Conservation (phyloP, 2,888 invertebrate genomes). For the Cactoblastis cactorum region DNA sequence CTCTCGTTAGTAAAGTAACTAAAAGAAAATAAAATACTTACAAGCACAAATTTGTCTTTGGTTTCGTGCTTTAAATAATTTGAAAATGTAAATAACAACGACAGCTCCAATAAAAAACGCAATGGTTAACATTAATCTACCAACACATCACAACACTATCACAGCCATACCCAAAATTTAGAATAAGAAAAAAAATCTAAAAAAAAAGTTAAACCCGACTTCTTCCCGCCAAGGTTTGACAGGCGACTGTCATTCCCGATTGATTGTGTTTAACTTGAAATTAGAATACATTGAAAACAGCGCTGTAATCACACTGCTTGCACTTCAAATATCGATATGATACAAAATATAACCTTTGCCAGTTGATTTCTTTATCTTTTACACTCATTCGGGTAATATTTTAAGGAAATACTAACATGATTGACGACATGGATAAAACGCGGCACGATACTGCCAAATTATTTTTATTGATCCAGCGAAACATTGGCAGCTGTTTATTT, state of each 20-base stretch:
- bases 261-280: slow-evolving; percentile 21
- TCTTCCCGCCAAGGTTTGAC: slow-evolving; percentile 59
- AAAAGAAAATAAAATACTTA: slow-evolving; percentile 31
- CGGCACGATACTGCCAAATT: slow-evolving; percentile 20
- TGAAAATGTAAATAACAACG: slow-evolving; percentile 45
- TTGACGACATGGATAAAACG: slow-evolving; percentile 25
- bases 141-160: slow-evolving; percentile 63
- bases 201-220: slow-evolving; percentile 31
- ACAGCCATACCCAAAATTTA: slow-evolving; percentile 35
- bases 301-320: slow-evolving; percentile 19
- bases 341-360: slow-evolving; percentile 16
- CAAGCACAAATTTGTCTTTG: slow-evolving; percentile 28
- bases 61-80: slow-evolving; percentile 30
- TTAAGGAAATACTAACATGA: slow-evolving; percentile 23
- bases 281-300: slow-evolving; percentile 18
- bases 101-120: slow-evolving; percentile 43
- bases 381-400: slow-evolving; percentile 23
- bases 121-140: slow-evolving; percentile 58
- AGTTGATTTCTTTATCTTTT: slow-evolving; percentile 17
- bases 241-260: slow-evolving; percentile 46
- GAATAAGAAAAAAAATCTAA: slow-evolving; percentile 29
- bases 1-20: too few species aligned
- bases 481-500: background rate
- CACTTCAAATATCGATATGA: slow-evolving; percentile 1
- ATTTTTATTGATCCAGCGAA: slow-evolving; percentile 10